Evolutionary conservation across 2,888 invertebrate species (phyloP).

Genomic region (Pyrgus malvae): DNA sequence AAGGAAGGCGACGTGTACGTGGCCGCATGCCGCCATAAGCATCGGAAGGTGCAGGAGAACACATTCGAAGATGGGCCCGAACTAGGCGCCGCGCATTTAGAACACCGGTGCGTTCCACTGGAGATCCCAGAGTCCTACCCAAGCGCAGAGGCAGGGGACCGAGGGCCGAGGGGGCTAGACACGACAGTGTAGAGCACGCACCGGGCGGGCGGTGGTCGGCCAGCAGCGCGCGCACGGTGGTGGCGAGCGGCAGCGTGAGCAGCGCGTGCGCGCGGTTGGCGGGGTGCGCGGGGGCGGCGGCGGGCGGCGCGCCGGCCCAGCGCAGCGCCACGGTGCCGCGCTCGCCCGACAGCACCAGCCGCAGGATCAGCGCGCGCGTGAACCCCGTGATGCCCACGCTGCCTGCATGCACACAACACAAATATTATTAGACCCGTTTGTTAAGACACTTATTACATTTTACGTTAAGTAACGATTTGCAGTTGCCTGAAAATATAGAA

Average conservation of each 20-base stretch:
- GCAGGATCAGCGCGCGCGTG: slow-evolving; percentile 91
- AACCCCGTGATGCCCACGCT: slow-evolving; percentile 90
- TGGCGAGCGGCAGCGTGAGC: slow-evolving; percentile 87
- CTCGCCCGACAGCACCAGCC: slow-evolving; percentile 93
- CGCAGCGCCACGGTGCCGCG: slow-evolving; percentile 89
- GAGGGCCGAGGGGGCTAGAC: too few species aligned
- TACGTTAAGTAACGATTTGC: too few species aligned
- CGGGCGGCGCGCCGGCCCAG: slow-evolving; percentile 82
- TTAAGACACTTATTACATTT: too few species aligned
- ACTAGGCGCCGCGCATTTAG: too few species aligned
- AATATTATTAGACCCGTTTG: background rate
- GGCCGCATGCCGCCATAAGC: too few species aligned
- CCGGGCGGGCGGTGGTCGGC: slow-evolving; percentile 76
- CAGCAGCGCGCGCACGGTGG: slow-evolving; percentile 88
- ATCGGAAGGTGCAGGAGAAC: too few species aligned
- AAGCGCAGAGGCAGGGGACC: too few species aligned
- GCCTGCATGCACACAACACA: slow-evolving; percentile 37
- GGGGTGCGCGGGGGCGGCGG: slow-evolving; percentile 81
- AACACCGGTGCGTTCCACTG: too few species aligned
- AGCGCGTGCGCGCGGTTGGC: slow-evolving; percentile 84
- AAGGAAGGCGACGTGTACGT: too few species aligned
- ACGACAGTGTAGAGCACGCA: slow-evolving; percentile 35
- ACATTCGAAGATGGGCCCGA: too few species aligned
- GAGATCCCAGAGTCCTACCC: too few species aligned
- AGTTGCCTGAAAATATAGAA: too few species aligned